These are phyloP conservation scores for Ornithoptera alexandrae DNA, from an alignment of 2,888 invertebrate genomes.

Conservation along the genomic window DNA sequence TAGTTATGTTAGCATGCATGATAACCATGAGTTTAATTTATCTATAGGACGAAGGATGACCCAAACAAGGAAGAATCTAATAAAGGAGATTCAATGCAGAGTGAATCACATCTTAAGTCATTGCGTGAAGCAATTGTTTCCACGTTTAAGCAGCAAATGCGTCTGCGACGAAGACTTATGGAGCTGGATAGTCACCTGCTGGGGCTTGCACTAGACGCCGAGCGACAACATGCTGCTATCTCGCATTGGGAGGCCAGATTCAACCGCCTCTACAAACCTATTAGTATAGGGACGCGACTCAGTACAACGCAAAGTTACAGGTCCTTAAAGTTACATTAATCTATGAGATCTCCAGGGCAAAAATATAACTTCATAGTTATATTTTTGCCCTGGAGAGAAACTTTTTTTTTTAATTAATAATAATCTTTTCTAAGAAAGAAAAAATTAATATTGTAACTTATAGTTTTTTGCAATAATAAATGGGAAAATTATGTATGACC, in stretches of 20 bases:
- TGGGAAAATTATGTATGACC: too few species aligned
- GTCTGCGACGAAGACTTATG: conserved; percentile 90
- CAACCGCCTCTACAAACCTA: conserved; percentile 85
- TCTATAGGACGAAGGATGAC: conserved; percentile 59
- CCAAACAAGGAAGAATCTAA: conserved; percentile 48
- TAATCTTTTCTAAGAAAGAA: too few species aligned
- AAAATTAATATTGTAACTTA: too few species aligned
- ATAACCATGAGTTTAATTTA: not conserved
- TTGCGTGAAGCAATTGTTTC: conserved; percentile 92
- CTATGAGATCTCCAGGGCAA: too few species aligned
- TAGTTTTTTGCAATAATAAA: too few species aligned
- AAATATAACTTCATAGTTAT: too few species aligned
- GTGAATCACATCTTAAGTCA: conserved; percentile 79
- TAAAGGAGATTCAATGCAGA: conserved; percentile 57
- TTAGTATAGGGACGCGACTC: conserved; percentile 78
- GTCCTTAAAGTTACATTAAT: conserved; percentile 41
- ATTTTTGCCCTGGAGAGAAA: too few species aligned
- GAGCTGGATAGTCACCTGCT: conserved; percentile 94
- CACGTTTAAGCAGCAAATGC: conserved; percentile 96
- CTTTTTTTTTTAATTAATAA: too few species aligned
- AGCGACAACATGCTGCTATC: conserved; percentile 92
- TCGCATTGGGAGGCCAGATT: conserved; percentile 93
- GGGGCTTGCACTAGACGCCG: conserved; percentile 92
- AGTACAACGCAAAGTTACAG: conserved; percentile 82
- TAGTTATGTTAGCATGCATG: not conserved